Evolutionary conservation across 2,888 invertebrate species (phyloP).

Genomic region (Drosophila yooni): DNA sequence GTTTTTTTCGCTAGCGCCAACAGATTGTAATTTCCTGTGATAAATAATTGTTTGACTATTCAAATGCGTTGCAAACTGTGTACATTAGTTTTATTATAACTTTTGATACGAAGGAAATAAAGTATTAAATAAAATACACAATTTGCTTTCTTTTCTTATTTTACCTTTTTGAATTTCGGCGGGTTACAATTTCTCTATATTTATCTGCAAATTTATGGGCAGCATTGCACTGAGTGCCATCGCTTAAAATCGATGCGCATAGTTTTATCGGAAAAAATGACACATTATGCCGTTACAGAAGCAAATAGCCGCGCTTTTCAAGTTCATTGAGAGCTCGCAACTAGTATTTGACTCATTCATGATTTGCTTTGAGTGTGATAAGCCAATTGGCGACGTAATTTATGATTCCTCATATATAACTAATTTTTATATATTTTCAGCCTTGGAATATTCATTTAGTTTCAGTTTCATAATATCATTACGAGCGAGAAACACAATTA

Average conservation of each 20-base stretch:
- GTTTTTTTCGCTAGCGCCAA: not conserved
- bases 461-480: slow-evolving; percentile 42
- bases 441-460: slow-evolving; percentile 47
- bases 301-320: slow-evolving; percentile 24
- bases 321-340: slow-evolving; percentile 25
- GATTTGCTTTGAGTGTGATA: slow-evolving; percentile 33
- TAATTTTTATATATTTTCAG: slow-evolving; percentile 33
- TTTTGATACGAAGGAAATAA: not conserved
- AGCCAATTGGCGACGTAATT: slow-evolving; percentile 44
- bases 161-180: slow-evolving; percentile 15
- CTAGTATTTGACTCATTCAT: slow-evolving; percentile 34
- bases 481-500: slow-evolving; percentile 50
- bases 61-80: not conserved
- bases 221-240: slow-evolving; percentile 30
- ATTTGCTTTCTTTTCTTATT: too few relatives aligned
- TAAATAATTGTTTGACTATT: slow-evolving; percentile 34
- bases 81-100: slow-evolving; percentile 6
- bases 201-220: slow-evolving; percentile 17
- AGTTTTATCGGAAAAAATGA: slow-evolving; percentile 27
- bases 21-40: slow-evolving; percentile 54
- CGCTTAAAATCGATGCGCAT: slow-evolving; percentile 29
- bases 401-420: slow-evolving; percentile 19
- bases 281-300: slow-evolving; percentile 41
- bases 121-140: not conserved
- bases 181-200: not conserved